phyloP scores from a whole-genome alignment of 2,888 invertebrate species.

The Limnephilus lunatus region DNA sequence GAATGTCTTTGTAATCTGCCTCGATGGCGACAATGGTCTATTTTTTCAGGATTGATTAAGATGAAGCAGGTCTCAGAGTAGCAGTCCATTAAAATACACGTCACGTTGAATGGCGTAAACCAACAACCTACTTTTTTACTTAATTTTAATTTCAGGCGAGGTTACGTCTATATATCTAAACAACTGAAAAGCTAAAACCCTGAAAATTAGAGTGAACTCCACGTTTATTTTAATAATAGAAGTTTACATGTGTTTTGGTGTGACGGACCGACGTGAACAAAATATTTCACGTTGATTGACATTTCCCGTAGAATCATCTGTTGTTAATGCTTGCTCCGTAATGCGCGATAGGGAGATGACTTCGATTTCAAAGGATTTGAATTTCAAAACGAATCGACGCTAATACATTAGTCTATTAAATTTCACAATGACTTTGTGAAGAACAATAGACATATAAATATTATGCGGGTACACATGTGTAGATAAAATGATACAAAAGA shows the following conservation, averaged over 20 bases:
- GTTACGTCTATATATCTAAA: neutral
- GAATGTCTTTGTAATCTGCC: slow-evolving; percentile 42
- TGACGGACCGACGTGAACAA: neutral
- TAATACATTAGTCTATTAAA: neutral
- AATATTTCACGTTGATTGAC: neutral
- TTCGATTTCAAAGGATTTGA: slow-evolving; percentile 13
- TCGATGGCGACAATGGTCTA: neutral
- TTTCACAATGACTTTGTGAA: neutral
- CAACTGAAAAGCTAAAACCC: neutral
- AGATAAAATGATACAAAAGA: neutral
- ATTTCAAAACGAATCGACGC: neutral
- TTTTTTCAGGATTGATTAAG: slow-evolving; percentile 10
- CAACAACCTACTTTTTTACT: neutral
- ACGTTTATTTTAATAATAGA: neutral
- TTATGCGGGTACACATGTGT: neutral
- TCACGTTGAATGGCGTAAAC: neutral
- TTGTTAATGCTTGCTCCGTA: neutral
- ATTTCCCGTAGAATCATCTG: neutral
- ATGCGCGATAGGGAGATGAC: neutral
- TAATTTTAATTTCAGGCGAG: neutral
- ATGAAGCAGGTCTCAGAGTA: neutral
- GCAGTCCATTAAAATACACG: neutral
- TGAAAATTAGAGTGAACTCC: neutral
- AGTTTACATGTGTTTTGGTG: neutral
- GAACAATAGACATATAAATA: neutral